A percentile compares a stretch with the other conserved stretches of the same genome.
These are phyloP conservation scores for Ptychobarbus kaznakovi DNA, from an alignment of 2,797 vertebrate species.

Conservation along the genomic window DNA sequence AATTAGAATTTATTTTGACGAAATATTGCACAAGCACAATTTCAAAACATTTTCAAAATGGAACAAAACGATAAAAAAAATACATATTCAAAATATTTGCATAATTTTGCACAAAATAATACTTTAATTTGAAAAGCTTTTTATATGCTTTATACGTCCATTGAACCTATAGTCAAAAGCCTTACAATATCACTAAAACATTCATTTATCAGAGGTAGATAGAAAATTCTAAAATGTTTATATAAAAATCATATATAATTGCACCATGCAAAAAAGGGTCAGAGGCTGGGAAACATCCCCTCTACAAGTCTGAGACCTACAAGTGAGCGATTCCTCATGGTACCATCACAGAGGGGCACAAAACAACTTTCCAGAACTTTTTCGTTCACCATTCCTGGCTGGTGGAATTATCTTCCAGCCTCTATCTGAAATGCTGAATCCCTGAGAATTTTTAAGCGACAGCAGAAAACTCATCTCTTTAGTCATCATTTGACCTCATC, in stretches of 20 bases:
- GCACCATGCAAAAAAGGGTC: background rate
- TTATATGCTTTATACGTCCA: background rate
- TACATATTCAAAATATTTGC: background rate
- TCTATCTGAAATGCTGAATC: too few relatives aligned
- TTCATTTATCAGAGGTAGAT: slow-evolving; percentile 10
- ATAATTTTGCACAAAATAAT: background rate
- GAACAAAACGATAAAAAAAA: background rate
- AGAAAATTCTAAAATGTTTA: background rate
- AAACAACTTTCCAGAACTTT: too few relatives aligned
- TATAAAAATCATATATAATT: background rate
- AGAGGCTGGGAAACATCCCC: too few relatives aligned
- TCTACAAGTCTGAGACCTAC: too few relatives aligned
- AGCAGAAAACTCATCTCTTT: too few relatives aligned
- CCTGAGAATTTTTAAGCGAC: too few relatives aligned
- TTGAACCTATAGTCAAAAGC: background rate
- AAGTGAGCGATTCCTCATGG: too few relatives aligned
- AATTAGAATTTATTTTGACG: background rate
- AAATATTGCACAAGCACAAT: background rate
- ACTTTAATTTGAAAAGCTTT: background rate
- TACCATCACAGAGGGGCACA: too few relatives aligned
- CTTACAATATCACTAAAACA: background rate
- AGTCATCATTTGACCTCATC: too few relatives aligned
- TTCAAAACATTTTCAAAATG: background rate
- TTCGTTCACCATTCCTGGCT: too few relatives aligned
- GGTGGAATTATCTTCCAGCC: too few relatives aligned